Evolutionary conservation across 2,888 invertebrate species (phyloP).

Genomic region (Leucania comma): DNA sequence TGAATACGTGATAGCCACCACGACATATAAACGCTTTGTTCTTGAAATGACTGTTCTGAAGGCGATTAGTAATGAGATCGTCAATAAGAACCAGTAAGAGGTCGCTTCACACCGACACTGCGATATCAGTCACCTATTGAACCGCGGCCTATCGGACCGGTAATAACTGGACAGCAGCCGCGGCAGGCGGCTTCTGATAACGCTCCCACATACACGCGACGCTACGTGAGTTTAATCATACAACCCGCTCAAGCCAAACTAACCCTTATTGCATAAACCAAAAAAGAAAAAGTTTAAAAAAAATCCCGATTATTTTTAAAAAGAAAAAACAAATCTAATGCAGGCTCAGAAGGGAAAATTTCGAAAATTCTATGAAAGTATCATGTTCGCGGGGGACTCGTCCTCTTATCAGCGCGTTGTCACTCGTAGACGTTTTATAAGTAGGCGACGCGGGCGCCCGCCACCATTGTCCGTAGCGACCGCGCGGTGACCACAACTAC

Average conservation of each 20-base stretch:
- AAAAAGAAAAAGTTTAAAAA: not conserved
- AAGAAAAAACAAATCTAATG: not conserved
- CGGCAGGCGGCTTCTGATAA: constrained; percentile 88
- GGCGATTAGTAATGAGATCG: constrained; percentile 68
- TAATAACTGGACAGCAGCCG: constrained; percentile 90
- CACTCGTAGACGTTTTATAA: constrained; percentile 88
- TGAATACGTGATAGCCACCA: constrained; percentile 46
- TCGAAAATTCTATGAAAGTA: constrained; percentile 55
- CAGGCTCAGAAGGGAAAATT: constrained; percentile 9
- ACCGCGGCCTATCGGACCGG: constrained; percentile 90
- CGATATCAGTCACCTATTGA: constrained; percentile 91
- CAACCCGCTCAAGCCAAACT: constrained; percentile 55
- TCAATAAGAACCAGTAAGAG: constrained; percentile 85
- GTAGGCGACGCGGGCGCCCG: constrained; percentile 79
- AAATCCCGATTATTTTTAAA: not conserved
- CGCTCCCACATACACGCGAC: constrained; percentile 71
- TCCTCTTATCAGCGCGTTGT: constrained; percentile 85
- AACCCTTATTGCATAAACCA: constrained; percentile 39
- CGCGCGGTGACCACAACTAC: constrained; percentile 80
- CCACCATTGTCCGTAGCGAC: constrained; percentile 83
- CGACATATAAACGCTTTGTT: constrained; percentile 56
- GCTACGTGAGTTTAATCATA: constrained; percentile 63
- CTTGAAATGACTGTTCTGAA: constrained; percentile 59
- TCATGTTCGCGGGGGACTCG: constrained; percentile 87
- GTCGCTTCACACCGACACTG: constrained; percentile 84